A percentile compares a stretch with the other conserved stretches of the same genome.
phyloP scores from a whole-genome alignment of 2,888 invertebrate genomes.

The Deroplatys truncata region DNA sequence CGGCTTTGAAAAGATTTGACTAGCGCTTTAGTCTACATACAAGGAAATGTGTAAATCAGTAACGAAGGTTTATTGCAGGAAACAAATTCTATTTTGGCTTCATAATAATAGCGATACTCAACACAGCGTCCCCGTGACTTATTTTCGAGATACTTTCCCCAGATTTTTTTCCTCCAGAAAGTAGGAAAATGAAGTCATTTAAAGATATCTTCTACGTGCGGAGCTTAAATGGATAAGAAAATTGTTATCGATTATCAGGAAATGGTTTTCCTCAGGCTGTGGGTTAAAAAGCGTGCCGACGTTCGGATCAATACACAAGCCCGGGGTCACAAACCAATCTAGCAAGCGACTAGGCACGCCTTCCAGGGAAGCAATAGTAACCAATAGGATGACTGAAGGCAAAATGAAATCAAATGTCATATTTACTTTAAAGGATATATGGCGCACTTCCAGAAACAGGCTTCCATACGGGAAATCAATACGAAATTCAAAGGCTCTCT shows the following conservation, averaged over 20 bases:
- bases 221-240: background rate
- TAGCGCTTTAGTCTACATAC: too few relatives aligned
- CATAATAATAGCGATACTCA: too few relatives aligned
- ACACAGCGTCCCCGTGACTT: too few relatives aligned
- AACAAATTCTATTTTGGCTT: too few relatives aligned
- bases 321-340: background rate
- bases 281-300: background rate
- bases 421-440: background rate
- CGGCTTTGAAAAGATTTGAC: too few relatives aligned
- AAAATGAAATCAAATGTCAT: background rate
- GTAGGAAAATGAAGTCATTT: too few relatives aligned
- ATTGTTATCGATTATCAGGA: background rate
- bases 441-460: background rate
- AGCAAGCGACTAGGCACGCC: background rate
- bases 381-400: background rate
- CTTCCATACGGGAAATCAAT: background rate
- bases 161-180: too few relatives aligned
- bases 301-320: background rate
- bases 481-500: background rate
- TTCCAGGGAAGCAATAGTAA: background rate
- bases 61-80: too few relatives aligned
- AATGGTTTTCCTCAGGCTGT: background rate
- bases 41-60: too few relatives aligned
- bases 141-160: too few relatives aligned
- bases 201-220: too few relatives aligned